Conservation (phyloP, 2,113 vertebrate genomes). For the Arvicanthis niloticus region DNA sequence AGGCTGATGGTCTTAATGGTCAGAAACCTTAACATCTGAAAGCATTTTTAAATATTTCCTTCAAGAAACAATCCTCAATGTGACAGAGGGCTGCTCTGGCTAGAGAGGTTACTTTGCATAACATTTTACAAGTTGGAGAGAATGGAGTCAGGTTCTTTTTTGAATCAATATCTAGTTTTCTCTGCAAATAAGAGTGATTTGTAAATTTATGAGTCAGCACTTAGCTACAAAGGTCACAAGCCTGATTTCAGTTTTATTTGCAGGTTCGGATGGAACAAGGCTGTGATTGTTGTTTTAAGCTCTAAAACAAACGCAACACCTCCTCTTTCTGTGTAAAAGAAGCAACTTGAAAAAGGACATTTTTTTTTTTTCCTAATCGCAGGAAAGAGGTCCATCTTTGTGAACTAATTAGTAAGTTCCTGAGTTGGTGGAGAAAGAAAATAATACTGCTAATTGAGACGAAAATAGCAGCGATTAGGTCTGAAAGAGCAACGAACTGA, state of each 20-base stretch:
- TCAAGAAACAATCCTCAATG: background rate
- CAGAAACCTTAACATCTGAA: constrained; percentile 20
- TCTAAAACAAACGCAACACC: background rate
- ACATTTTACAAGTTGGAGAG: background rate
- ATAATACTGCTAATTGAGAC: constrained; percentile 46
- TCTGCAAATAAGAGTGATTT: background rate
- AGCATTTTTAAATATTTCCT: constrained; percentile 4
- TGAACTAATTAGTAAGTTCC: constrained; percentile 71
- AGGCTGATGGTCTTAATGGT: background rate
- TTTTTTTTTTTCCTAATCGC: constrained; percentile 7
- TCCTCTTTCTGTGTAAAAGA: constrained; percentile 10
- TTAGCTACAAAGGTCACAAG: background rate
- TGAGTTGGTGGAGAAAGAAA: constrained; percentile 58
- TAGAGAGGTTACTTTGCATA: background rate
- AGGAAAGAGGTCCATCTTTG: constrained; percentile 9
- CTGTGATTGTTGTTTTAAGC: constrained; percentile 31
- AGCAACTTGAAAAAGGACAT: constrained; percentile 18
- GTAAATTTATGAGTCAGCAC: constrained; percentile 16
- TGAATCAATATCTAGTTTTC: background rate
- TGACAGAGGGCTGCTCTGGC: background rate
- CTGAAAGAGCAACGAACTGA: constrained; percentile 52
- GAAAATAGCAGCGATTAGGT: constrained; percentile 69
- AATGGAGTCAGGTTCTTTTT: background rate
- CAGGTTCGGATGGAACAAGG: background rate
- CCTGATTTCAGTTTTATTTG: background rate